These are phyloP conservation scores for Cordilura impudica DNA, from an alignment of 2,888 invertebrate species.

Conservation along the genomic window DNA sequence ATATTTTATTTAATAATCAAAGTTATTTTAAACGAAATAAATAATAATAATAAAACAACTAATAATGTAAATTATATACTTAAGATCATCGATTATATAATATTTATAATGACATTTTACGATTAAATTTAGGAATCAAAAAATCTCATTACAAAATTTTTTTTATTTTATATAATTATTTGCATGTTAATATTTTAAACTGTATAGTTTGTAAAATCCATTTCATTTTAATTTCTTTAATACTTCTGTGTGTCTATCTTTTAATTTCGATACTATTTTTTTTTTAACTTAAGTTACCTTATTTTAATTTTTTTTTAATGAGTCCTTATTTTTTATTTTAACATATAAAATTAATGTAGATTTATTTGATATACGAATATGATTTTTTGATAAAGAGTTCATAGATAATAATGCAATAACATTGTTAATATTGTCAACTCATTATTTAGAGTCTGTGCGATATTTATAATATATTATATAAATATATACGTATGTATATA, in stretches of 20 bases:
- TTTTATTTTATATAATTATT: conserved; percentile 47
- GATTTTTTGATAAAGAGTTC: conserved; percentile 40
- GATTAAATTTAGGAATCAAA: conserved; percentile 14
- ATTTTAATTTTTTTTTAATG: conserved; percentile 29
- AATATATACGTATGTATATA: background rate
- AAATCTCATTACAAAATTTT: conserved; percentile 38
- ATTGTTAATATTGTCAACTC: conserved; percentile 55
- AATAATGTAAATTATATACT: conserved; percentile 38
- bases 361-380: conserved; percentile 42
- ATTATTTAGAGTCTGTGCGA: conserved; percentile 35
- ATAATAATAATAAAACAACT: too few relatives aligned
- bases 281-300: conserved; percentile 23
- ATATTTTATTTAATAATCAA: conserved; percentile 53
- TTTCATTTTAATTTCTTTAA: conserved; percentile 32
- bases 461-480: conserved; percentile 32
- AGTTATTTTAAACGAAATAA: conserved; percentile 55
- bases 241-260: conserved; percentile 11
- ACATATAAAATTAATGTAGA: conserved; percentile 37
- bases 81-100: conserved; percentile 15
- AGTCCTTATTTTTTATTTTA: conserved; percentile 18
- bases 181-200: conserved; percentile 52
- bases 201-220: conserved; percentile 58
- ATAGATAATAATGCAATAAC: conserved; percentile 34
- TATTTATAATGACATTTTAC: conserved; percentile 11
- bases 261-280: background rate